Evolutionary conservation across 1,140 invertebrate species (phyloP), one percentile per base, ranked within the genome.

Genomic region (Drosophila varians): DNA sequence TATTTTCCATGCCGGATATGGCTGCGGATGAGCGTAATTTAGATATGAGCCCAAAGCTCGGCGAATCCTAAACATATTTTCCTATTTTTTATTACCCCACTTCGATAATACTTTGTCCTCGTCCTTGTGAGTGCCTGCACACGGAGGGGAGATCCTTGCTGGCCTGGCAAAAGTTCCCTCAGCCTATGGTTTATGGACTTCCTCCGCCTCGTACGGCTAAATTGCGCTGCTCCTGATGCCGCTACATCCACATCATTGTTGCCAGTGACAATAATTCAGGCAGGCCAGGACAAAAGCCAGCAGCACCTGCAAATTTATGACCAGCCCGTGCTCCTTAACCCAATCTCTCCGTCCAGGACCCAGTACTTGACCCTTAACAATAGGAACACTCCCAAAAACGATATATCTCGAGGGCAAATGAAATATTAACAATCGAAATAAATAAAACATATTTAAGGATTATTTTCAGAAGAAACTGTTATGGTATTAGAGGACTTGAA

Each of bases 21-120:
- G 55, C 51, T 45, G 21, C 64, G 74, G 74, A 76, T 75, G 72
- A 75, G 74, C 74, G 55, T 76, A 75, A 76, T 76, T 76, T 76
- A 76, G 74, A 76, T 76, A 76, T 69, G 55, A 62, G 40, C 34
- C 25, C 3, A 55, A 56, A 61, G 42, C 38, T 28, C 25, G 46
- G 52, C 38, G 60, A 76, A 76, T 76, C 71, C 74, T 66, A 56
- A 76, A 49, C 62, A 76, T 76, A 76, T 76, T 76, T 76, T 74
- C 72, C 64, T 61, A 62, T 76, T 76, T 76, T 74, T 75, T 56
- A 75, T 74, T 66, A 56, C 61, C 43, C 16, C 21, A 66, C 53
- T 43, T 53, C 61, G 60, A 66, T 71, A 62, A 71, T 26, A 70
- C 66, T 72, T 71, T 61, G 65, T 57, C 11, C 38, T 6, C n/a